Evolutionary conservation across 1,140 invertebrate genomes (phyloP).

Genomic region (Drosophila simulans): DNA sequence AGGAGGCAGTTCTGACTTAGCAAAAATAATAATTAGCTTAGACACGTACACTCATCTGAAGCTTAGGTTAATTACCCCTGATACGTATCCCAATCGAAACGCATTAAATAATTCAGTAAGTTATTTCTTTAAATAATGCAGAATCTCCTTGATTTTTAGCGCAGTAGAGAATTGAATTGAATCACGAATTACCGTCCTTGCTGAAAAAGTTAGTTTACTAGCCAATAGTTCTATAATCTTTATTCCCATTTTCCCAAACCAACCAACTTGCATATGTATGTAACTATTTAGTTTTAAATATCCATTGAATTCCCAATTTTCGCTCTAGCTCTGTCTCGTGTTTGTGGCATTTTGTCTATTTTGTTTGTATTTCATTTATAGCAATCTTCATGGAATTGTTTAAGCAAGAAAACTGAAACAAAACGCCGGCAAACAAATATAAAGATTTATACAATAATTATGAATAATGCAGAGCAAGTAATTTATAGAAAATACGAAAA

Average conservation of each 20-base stretch:
- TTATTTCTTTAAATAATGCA: neutral
- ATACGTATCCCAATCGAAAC: neutral
- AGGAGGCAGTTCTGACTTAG: neutral
- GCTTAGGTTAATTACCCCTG: neutral
- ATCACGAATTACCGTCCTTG: constrained; percentile 6
- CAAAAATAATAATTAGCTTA: neutral
- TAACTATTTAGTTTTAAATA: constrained; percentile 35
- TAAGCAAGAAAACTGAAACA: constrained; percentile 44
- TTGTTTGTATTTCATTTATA: constrained; percentile 41
- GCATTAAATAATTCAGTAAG: neutral
- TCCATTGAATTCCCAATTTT: constrained; percentile 31
- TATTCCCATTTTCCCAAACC: constrained; percentile 3
- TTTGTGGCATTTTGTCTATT: constrained; percentile 55
- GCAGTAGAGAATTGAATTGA: constrained; percentile 2
- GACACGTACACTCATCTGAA: constrained; percentile 1
- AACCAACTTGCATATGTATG: constrained; percentile 13
- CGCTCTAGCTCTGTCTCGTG: constrained; percentile 49
- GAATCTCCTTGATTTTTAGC: constrained; percentile 4
- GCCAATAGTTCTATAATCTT: constrained; percentile 5
- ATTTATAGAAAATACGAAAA: constrained; percentile 65
- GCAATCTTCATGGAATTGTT: constrained; percentile 54
- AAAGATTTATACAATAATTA: constrained; percentile 80
- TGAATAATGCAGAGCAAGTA: constrained; percentile 75
- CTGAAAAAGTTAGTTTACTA: constrained; percentile 23
- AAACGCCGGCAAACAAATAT: constrained; percentile 54